These are phyloP conservation scores for Saccostrea cuccullata DNA, from an alignment of 1,140 invertebrate genomes.

Conservation along the genomic window DNA sequence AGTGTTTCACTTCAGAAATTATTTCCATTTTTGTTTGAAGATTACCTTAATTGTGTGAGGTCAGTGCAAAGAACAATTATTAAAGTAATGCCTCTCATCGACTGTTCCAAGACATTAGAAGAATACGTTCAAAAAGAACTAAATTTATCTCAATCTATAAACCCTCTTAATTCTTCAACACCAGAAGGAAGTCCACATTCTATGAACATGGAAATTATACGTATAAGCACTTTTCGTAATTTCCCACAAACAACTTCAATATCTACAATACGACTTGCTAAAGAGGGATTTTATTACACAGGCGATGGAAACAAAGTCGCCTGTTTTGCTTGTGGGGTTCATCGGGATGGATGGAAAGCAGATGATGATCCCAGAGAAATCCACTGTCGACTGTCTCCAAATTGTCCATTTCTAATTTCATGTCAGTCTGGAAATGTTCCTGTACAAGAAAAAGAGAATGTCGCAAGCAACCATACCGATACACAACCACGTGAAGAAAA, in stretches of 20 bases:
- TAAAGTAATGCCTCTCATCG: not conserved
- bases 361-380: not conserved
- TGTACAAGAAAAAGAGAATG: not conserved
- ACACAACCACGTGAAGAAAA: not conserved
- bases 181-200: not conserved
- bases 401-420: not conserved
- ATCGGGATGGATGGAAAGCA: not conserved
- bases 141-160: too few species aligned
- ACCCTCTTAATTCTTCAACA: too few species aligned
- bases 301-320: not conserved
- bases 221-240: not conserved
- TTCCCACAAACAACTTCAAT: slow-evolving; percentile 1
- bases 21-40: not conserved
- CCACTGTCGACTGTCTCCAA: slow-evolving; percentile 25
- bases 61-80: not conserved
- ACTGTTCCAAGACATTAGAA: not conserved
- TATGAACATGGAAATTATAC: not conserved
- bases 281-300: slow-evolving; percentile 32
- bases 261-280: slow-evolving; percentile 12
- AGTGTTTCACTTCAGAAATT: not conserved
- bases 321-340: slow-evolving; percentile 30
- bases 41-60: not conserved
- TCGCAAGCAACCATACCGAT: not conserved
- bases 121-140: slow-evolving; percentile 2
- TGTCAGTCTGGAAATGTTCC: not conserved